Conservation (phyloP, 2,113 vertebrate genomes). For the zebrafish (Danio rerio) region GRCz12tu NC_133193.1:21082001-21082500, state of each 20-base stretch:
- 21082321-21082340: slow-evolving; percentile 67
- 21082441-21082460: not conserved
- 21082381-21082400: slow-evolving; percentile 65
- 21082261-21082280: not conserved
- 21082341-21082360: slow-evolving; percentile 80
- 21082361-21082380: slow-evolving; percentile 79
- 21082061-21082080: slow-evolving; percentile 13
- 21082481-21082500: not conserved
- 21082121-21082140: slow-evolving; percentile 8
- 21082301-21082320: slow-evolving; percentile 51
- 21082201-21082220: not conserved
- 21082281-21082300: not conserved
- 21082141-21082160: slow-evolving; percentile 2
- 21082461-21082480: not conserved
- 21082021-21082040: slow-evolving; percentile 50
- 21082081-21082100: not conserved
- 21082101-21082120: slow-evolving; percentile 15
- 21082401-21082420: not conserved
- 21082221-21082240: slow-evolving; percentile 2
- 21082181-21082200: not conserved
- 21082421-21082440: not conserved
- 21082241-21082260: not conserved
- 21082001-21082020: slow-evolving; percentile 44
- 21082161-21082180: slow-evolving; percentile 2
- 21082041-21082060: slow-evolving; percentile 26